phyloP scores from a whole-genome alignment of 2,888 invertebrate species.

The Galeopsomyia nigrocyanea region DNA sequence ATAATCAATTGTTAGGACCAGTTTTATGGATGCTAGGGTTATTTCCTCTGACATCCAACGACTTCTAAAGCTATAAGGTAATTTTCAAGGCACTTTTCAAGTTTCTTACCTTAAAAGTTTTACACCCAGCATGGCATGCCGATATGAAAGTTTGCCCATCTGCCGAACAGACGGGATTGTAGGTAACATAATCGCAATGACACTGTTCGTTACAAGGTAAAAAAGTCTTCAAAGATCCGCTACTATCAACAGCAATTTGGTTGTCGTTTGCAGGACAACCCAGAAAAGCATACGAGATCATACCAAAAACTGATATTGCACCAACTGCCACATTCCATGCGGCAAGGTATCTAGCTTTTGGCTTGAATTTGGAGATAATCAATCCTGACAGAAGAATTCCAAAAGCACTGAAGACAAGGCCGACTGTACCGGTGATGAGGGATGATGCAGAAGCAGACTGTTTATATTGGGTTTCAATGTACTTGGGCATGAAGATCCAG shows the following conservation, averaged over 20 bases:
- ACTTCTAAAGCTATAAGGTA: neutral
- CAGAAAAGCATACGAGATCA: slow-evolving; percentile 76
- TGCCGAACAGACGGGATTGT: slow-evolving; percentile 80
- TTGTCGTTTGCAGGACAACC: slow-evolving; percentile 77
- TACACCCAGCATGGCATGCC: slow-evolving; percentile 86
- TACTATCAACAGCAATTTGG: slow-evolving; percentile 67
- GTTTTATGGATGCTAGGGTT: neutral
- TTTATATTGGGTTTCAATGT: slow-evolving; percentile 85
- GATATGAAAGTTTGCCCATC: slow-evolving; percentile 80
- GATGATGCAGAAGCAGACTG: slow-evolving; percentile 83
- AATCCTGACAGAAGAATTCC: slow-evolving; percentile 79
- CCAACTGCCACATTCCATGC: slow-evolving; percentile 80
- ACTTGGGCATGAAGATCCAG: slow-evolving; percentile 87
- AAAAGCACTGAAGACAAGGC: slow-evolving; percentile 78
- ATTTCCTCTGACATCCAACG: neutral
- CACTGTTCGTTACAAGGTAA: slow-evolving; percentile 76
- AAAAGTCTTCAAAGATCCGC: slow-evolving; percentile 68
- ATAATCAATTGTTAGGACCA: slow-evolving; percentile 10
- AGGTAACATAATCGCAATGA: slow-evolving; percentile 79
- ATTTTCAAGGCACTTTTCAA: no score
- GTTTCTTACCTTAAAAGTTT: slow-evolving; percentile 62
- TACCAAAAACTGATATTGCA: slow-evolving; percentile 74
- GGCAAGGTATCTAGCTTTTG: slow-evolving; percentile 76
- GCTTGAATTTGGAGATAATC: slow-evolving; percentile 77
- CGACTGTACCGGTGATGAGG: slow-evolving; percentile 80